phyloP scores from a whole-genome alignment of 2,113 vertebrate species.

The Chamaetylas fuelleborni region DNA sequence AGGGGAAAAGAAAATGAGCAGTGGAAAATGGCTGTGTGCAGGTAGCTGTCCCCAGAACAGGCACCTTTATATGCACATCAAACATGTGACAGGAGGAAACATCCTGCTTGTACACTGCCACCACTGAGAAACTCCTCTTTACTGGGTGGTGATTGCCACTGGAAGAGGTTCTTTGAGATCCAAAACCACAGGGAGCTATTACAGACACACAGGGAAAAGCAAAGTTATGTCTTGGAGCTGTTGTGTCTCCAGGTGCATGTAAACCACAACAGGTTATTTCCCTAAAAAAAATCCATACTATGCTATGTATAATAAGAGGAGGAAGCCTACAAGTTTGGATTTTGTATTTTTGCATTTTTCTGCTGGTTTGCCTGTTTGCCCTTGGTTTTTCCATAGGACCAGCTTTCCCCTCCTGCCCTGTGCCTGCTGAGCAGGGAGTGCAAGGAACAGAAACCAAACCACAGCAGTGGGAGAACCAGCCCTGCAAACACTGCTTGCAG shows the following conservation, averaged over 20 bases:
- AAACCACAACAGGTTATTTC: neutral
- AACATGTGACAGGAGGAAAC: fast-evolving
- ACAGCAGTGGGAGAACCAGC: neutral
- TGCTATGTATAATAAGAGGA: neutral
- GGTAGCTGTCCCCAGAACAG: constrained; percentile 27
- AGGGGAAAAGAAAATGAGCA: neutral
- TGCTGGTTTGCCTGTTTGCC: fast-evolving
- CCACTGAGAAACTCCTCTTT: neutral
- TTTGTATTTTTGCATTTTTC: neutral
- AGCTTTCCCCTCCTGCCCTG: neutral
- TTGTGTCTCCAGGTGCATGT: neutral
- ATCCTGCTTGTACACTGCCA: neutral
- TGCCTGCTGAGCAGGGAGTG: fast-evolving
- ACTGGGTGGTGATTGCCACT: neutral
- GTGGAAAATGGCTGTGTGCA: constrained; percentile 3
- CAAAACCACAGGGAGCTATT: neutral
- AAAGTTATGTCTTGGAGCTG: neutral
- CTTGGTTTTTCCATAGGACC: neutral
- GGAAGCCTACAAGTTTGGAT: neutral
- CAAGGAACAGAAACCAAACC: neutral
- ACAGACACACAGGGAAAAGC: neutral
- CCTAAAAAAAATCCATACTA: neutral
- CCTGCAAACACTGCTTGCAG: neutral
- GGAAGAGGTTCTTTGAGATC: neutral
- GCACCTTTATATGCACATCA: neutral